A percentile compares a stretch with the other conserved stretches of the same genome.
phyloP scores from a whole-genome alignment of 2,113 vertebrate genomes.

The Alligator sinensis region DNA sequence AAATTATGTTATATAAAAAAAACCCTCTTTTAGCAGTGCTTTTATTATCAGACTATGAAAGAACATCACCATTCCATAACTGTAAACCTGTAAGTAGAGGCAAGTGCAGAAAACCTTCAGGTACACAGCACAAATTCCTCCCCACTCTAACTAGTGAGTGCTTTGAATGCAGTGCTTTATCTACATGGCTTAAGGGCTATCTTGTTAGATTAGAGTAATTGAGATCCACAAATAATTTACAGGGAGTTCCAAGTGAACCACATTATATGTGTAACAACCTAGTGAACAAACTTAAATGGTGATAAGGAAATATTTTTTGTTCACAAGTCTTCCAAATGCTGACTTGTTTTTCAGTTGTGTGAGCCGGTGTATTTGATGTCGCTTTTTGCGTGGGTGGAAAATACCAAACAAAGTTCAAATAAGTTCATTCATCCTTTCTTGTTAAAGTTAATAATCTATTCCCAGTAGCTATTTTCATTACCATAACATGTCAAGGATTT shows the following conservation, averaged over 20 bases:
- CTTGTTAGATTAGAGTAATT: neutral
- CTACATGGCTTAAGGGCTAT: neutral
- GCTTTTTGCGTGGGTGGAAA: slow-evolving; percentile 48
- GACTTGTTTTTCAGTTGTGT: slow-evolving; percentile 67
- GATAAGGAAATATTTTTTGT: slow-evolving; percentile 36
- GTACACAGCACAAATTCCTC: neutral
- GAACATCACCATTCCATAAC: neutral
- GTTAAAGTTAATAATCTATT: slow-evolving; percentile 46
- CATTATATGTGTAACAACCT: neutral
- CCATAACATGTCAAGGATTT: slow-evolving; percentile 56
- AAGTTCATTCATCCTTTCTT: slow-evolving; percentile 66
- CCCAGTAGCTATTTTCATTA: slow-evolving; percentile 56
- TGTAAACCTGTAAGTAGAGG: neutral
- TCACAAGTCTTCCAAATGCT: slow-evolving; percentile 53
- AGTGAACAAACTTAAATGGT: neutral
- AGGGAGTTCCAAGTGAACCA: slow-evolving; percentile 2
- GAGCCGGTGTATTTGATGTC: slow-evolving; percentile 50
- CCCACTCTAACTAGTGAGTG: neutral
- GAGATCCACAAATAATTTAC: slow-evolving; percentile 4
- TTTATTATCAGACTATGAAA: neutral
- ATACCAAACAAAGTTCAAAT: slow-evolving; percentile 67
- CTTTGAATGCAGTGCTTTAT: neutral
- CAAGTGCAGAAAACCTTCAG: neutral
- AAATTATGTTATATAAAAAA: neutral
- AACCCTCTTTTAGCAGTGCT: neutral